These are phyloP conservation scores for Glomeris maerens DNA, from an alignment of 1,140 invertebrate species.

Conservation along the genomic window DNA sequence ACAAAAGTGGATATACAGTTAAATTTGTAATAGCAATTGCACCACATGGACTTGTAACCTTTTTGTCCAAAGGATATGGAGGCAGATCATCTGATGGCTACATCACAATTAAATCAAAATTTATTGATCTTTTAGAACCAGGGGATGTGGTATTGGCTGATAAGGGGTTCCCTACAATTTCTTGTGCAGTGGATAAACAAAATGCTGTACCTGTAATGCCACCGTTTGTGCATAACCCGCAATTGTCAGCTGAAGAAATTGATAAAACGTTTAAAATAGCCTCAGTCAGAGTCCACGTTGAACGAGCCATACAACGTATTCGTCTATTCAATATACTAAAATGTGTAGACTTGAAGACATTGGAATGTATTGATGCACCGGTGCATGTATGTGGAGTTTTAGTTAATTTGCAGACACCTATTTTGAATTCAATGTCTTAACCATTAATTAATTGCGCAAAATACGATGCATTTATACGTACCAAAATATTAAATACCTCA, in stretches of 20 bases:
- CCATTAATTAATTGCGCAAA: too few relatives aligned
- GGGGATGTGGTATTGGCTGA: too few relatives aligned
- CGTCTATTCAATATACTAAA: constrained; percentile 20
- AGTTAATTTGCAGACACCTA: too few relatives aligned
- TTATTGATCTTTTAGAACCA: constrained; percentile 29
- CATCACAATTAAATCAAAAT: constrained; percentile 25
- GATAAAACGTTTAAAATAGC: constrained; percentile 23
- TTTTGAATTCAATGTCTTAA: too few relatives aligned
- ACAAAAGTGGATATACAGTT: constrained; percentile 29
- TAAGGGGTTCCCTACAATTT: constrained; percentile 28
- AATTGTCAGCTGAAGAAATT: constrained; percentile 22
- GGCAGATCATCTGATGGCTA: constrained; percentile 27
- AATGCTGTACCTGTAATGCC: constrained; percentile 22
- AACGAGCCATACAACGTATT: constrained; percentile 24
- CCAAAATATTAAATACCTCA: too few relatives aligned
- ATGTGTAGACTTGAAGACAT: too few relatives aligned
- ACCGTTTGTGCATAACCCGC: constrained; percentile 20
- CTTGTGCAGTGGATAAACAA: constrained; percentile 9
- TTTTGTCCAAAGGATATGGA: constrained; percentile 29
- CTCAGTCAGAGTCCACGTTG: constrained; percentile 27
- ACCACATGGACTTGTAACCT: constrained; percentile 28
- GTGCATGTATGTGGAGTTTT: too few relatives aligned
- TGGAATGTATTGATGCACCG: too few relatives aligned
- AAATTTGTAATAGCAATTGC: constrained; percentile 30
- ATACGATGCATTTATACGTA: too few relatives aligned